Percentiles rank a stretch among this genome's conserved stretches.
Evolutionary conservation across 1,140 invertebrate species (phyloP).

Genomic region (Caenorhabditis elegans): WBcel235 BX284602.5:5149501-5150000

Average conservation of each 20-base stretch:
- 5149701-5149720: background rate
- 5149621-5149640: background rate
- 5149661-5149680: constrained; percentile 2
- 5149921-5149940: too few species aligned
- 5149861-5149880: too few species aligned
- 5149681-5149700: background rate
- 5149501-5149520: constrained; percentile 14
- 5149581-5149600: constrained; percentile 6
- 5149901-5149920: too few species aligned
- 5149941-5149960: too few species aligned
- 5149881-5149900: too few species aligned
- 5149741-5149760: background rate
- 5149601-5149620: background rate
- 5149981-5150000: too few species aligned
- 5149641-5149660: background rate
- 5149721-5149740: constrained; percentile 1
- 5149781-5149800: background rate
- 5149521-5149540: background rate
- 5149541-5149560: background rate
- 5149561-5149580: background rate
- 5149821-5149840: background rate
- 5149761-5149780: background rate
- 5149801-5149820: background rate
- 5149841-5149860: too few species aligned
- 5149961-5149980: too few species aligned